Evolutionary conservation across 2,113 vertebrate genomes (phyloP).

Genomic region (Brachyhypopomus occidentalis): DNA sequence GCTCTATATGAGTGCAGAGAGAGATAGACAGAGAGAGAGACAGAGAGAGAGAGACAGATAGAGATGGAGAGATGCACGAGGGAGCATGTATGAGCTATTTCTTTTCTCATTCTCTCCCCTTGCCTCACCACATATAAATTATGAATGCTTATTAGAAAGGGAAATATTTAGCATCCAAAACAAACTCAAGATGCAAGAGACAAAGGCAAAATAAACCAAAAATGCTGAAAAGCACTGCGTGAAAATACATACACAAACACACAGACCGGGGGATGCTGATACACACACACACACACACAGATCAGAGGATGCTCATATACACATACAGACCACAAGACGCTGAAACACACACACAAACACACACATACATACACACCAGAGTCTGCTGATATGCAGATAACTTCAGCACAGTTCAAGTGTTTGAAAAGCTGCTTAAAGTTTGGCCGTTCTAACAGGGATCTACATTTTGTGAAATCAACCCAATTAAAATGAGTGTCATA

Average conservation of each 20-base stretch:
- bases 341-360: neutral
- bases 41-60: slow-evolving; percentile 20
- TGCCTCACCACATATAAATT: slow-evolving; percentile 67
- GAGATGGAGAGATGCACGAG: slow-evolving; percentile 52
- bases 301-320: slow-evolving; percentile 33
- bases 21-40: slow-evolving; percentile 43
- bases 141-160: slow-evolving; percentile 80
- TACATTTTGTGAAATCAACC: neutral
- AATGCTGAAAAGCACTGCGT: slow-evolving; percentile 61
- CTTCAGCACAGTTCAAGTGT: slow-evolving; percentile 35
- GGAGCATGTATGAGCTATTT: slow-evolving; percentile 59
- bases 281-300: slow-evolving; percentile 22
- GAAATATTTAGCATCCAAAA: slow-evolving; percentile 75
- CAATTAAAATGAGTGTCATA: neutral
- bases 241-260: slow-evolving; percentile 42
- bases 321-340: no score
- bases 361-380: slow-evolving; percentile 28
- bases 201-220: slow-evolving; percentile 68
- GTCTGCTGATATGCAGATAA: slow-evolving; percentile 47
- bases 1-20: slow-evolving; percentile 1
- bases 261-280: neutral
- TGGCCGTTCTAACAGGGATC: neutral
- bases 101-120: slow-evolving; percentile 26
- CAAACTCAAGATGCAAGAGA: slow-evolving; percentile 63
- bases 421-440: neutral